Base-by-base conservation (phyloP, 92 coral and sea anemone genomes). In the Isaurus tuberculatus region DNA sequence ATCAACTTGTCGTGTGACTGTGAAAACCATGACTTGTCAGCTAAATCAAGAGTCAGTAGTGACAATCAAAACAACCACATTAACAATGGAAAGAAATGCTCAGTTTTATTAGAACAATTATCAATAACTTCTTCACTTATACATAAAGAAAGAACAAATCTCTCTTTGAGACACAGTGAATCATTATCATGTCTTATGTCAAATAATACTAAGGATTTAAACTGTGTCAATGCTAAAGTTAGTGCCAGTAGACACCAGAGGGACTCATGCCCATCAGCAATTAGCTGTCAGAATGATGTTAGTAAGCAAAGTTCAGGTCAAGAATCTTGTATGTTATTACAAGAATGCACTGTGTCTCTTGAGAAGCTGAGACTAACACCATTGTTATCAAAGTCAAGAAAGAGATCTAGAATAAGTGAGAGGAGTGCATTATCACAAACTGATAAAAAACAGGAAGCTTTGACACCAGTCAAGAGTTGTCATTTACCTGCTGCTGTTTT, bases 311-410 rank as follows among this genome's bases (percentile, higher is more conserved):
- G 40, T 7, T 60, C 51, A 15, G 48, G 22, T 31, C 82, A 77
- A 58, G 23, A 2, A 1, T 49, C 89, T 13, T n/a, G n/a, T n/a
- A 64, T 81, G 23, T 67, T 71, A 20, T 5, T 94, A 9, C 83
- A 77, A 55, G 91, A 93, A 23, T 93, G 97, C 69, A 92, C 92
- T 29, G 95, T 94, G 17, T 77, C 91, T 3, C 79, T 91, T 42
- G 91, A 93, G 60, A 86, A 67, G 48, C 81, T 93, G 37, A 89
- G 72, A 53, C 88, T 93, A 32, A 88, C 97, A 57, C 97, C 97
- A 13, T 78, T 85, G 29, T 28, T 72, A 32, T 53, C 88, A 19
- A 32, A 72, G 61, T 77, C 82, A 34, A 87, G 92, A 79, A 49
- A 88, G 75, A 44, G 72, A n/a, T n/a, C n/a, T n/a, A n/a, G n/a